Evolutionary conservation across 2,113 vertebrate genomes (phyloP), one percentile per base, ranked within the genome.

Genomic region (Gila orcuttii): DNA sequence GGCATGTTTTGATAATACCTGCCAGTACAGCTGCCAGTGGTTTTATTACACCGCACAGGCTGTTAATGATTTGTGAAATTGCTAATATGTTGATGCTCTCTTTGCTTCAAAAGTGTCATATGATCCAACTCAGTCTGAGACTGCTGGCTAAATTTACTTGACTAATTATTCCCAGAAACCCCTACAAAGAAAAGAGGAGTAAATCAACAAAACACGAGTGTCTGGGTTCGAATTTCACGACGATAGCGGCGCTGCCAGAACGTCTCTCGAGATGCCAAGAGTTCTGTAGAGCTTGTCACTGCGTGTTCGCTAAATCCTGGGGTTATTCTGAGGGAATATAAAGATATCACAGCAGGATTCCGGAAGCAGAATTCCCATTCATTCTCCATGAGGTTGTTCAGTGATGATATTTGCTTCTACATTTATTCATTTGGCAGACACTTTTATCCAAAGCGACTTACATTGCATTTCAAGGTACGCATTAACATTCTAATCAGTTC

Each of bases 161-260:
- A 82, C 19, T 31, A 25, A 50, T 68, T 25, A 10, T 68, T 82
- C 79, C 78, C 60, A 82, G 79, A 82, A 68, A 50, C 19, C 79
- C 60, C 62, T 68, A 81, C 9, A 68, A 68, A 59, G 79, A 11
- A n/a, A 47, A 47, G 74, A 77, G 74, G 74, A 77, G 47, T 77
- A 52, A 82, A 33, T 2, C 3, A 42, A 19, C 55, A 62, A 60
- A 62, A 79, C 77, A 79, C 8, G 23, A 62, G 78, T 28, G 78
- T 42, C 78, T 79, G 76, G 28, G 76, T 60, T 57, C 2, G n/a
- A 39, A 64, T 60, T 80, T 64, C 59, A 45, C 57, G 64, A 28
- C 1, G 21, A n/a, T 80, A 42, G 1, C 59, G 11, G 36, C 13
- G 4, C 78, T 64, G 78, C 59, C 47, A 45, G 36, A 28, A 15